These are phyloP conservation scores for Argyrosomus regius DNA, from an alignment of 2,797 vertebrate genomes.

Conservation along the genomic window DNA sequence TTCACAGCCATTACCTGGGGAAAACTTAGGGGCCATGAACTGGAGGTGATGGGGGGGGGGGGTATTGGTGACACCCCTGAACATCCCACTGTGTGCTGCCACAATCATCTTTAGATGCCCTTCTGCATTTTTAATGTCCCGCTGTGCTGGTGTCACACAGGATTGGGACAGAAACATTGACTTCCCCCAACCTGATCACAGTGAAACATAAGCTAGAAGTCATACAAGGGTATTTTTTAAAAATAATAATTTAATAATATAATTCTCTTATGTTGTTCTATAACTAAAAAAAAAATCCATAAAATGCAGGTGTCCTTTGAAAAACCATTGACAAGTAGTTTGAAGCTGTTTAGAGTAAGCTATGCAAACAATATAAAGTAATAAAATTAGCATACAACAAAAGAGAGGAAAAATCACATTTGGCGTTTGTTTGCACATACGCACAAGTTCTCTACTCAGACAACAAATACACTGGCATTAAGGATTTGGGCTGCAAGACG, in stretches of 20 bases:
- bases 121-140: slow-evolving; percentile 72
- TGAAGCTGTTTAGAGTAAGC: slow-evolving; percentile 73
- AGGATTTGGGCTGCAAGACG: slow-evolving; percentile 79
- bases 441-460: slow-evolving; percentile 66
- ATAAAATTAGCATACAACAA: slow-evolving; percentile 81
- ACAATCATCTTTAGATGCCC: slow-evolving; percentile 62
- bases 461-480: slow-evolving; percentile 67
- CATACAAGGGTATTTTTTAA: slow-evolving; percentile 44
- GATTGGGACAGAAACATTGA: slow-evolving; percentile 35
- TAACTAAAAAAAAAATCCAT: slow-evolving; percentile 23
- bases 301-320: slow-evolving; percentile 32
- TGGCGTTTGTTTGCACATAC: slow-evolving; percentile 72
- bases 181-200: slow-evolving; percentile 41
- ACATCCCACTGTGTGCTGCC: slow-evolving; percentile 64
- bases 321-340: slow-evolving; percentile 48
- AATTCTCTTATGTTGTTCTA: slow-evolving; percentile 31
- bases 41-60: slow-evolving; percentile 40
- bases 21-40: slow-evolving; percentile 55
- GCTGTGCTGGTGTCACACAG: slow-evolving; percentile 53
- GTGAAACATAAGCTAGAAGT: slow-evolving; percentile 57
- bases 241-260: slow-evolving; percentile 10
- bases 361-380: slow-evolving; percentile 76
- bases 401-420: slow-evolving; percentile 79
- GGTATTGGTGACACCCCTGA: slow-evolving; percentile 60
- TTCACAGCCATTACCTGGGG: slow-evolving; percentile 62